A percentile compares a stretch with the other conserved stretches of the same genome.
Evolutionary conservation across 2,113 vertebrate genomes (phyloP).

Genomic region (Misgurnus mizolepis): DNA sequence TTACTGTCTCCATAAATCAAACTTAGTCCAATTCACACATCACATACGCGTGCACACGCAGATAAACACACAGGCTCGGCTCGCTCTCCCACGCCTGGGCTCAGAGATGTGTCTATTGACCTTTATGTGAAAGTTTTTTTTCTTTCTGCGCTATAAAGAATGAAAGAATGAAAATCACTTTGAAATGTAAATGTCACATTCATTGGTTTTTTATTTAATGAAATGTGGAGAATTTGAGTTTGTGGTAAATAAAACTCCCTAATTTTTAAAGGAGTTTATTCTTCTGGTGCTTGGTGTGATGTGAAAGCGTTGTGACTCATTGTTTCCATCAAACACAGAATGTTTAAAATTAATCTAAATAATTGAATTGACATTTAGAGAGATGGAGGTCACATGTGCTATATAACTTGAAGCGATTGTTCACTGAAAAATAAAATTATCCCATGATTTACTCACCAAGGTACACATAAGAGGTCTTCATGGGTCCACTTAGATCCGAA

Average conservation of each 20-base stretch:
- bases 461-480: too few species aligned
- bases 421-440: too few species aligned
- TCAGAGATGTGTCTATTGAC: conserved; percentile 52
- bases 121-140: conserved; percentile 57
- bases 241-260: background rate
- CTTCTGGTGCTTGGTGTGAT: background rate
- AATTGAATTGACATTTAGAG: too few species aligned
- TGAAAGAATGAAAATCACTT: conserved; percentile 39
- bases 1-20: conserved; percentile 70
- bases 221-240: conserved; percentile 40
- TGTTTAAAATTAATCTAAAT: conserved; percentile 6
- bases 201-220: conserved; percentile 56
- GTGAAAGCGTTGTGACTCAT: background rate
- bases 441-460: too few species aligned
- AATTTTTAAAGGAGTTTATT: conserved; percentile 1
- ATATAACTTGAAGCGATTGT: too few species aligned
- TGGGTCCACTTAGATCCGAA: too few species aligned
- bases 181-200: conserved; percentile 62
- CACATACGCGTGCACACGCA: conserved; percentile 13
- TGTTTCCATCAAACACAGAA: background rate
- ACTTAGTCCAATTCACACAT: conserved; percentile 45
- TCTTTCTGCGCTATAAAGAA: conserved; percentile 33
- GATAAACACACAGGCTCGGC: conserved; percentile 31
- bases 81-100: conserved; percentile 29
- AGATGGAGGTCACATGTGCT: too few species aligned